Evolutionary conservation across 2,888 invertebrate species (phyloP), one percentile per base, ranked within the genome.

Genomic region (Synanthedon formicaeformis): DNA sequence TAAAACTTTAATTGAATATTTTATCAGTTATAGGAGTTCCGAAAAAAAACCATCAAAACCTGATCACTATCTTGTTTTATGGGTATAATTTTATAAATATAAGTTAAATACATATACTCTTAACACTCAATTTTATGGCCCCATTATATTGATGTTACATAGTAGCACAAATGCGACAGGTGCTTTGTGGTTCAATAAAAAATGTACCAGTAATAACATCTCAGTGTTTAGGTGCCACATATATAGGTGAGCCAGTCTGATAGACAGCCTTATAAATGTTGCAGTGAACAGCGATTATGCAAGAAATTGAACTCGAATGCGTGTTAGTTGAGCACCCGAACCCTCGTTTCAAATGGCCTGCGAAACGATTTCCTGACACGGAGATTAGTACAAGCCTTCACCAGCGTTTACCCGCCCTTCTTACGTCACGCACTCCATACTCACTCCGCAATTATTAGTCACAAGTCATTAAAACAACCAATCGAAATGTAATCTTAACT

Each of bases 341-440:
- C 80, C 83, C 84, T 72, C 81, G 73, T 77, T 85, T 79, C 80
- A 82, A 86, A 86, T 87, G 87, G 83, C 73, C 86, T 86, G 85
- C 85, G 79, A 84, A 87, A 86, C 87, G 84, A 86, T 86, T 86
- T 83, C 84, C 85, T 87, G 87, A 87, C 87, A 85, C 81, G 87
- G 87, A 83, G 87, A 86, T 87, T 87, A 87, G 87, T 83, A 87
- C 87, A 84, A 86, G 83, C 81, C 82, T 82, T 85, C 87, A 84
- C 87, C 79, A 72, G 71, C 75, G 75, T 72, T 80, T 78, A 76
- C 77, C 74, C 80, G 74, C 87, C 87, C 87, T 81, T 77, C 84
- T 86, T 87, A 86, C 85, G 75, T 86, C 87, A 87, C 87, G 87
- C 86, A 87, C 86, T 85, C 73, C 63, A 78, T 65, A 67, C 67